These are phyloP conservation scores for Drosophila kanekoi DNA, from an alignment of 2,888 invertebrate species.

Conservation along the genomic window DNA sequence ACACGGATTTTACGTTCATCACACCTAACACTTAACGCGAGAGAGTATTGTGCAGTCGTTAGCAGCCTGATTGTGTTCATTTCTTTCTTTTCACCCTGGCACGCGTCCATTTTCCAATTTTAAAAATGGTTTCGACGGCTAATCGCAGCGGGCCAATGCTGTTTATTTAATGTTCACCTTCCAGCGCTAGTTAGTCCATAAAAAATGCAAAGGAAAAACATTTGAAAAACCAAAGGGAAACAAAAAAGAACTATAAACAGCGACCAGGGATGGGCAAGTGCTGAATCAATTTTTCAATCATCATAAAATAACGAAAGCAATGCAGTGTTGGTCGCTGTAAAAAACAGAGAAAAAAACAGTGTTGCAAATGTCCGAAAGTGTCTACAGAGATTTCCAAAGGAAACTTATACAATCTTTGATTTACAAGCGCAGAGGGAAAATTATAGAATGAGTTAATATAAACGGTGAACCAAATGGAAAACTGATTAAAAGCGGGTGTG, in stretches of 20 bases:
- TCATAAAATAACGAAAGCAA: slow-evolving; percentile 4
- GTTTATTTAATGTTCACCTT: slow-evolving; percentile 52
- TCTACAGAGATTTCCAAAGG: background rate
- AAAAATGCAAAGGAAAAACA: slow-evolving; percentile 32
- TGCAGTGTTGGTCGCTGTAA: slow-evolving; percentile 15
- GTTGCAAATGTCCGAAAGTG: slow-evolving; percentile 1
- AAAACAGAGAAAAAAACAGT: slow-evolving; percentile 12
- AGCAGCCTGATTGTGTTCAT: background rate
- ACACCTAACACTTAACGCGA: too few relatives aligned
- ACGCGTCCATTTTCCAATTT: slow-evolving; percentile 52
- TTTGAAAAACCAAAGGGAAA: too few relatives aligned
- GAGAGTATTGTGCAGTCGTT: background rate
- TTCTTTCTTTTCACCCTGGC: slow-evolving; percentile 23
- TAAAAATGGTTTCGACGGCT: slow-evolving; percentile 43
- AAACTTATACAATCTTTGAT: background rate
- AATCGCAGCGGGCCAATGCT: slow-evolving; percentile 29
- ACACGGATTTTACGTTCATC: too few relatives aligned
- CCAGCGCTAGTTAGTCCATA: slow-evolving; percentile 18
- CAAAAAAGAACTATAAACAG: background rate
- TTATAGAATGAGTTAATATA: background rate
- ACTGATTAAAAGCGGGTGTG: background rate
- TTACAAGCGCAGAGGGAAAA: slow-evolving; percentile 8
- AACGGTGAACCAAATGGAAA: background rate
- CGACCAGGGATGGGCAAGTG: slow-evolving; percentile 15
- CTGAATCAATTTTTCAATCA: slow-evolving; percentile 22